Conservation (phyloP, 2,797 vertebrate genomes). For the Macrochelys suwanniensis region DNA sequence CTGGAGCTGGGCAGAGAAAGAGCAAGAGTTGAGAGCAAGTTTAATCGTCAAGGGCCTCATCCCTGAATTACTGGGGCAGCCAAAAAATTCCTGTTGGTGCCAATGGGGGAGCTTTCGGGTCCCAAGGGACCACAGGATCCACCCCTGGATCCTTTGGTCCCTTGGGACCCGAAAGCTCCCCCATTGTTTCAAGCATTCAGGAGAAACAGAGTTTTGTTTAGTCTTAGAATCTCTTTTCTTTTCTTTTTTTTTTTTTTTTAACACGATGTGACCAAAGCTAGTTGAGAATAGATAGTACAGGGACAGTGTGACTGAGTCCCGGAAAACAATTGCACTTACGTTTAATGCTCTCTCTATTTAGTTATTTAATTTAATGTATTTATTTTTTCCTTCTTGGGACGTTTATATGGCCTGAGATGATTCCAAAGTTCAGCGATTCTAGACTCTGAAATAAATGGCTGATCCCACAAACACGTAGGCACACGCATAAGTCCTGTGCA, state of each 20-base stretch:
- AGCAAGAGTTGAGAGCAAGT: neutral
- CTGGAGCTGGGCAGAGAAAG: neutral
- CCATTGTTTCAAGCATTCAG: neutral
- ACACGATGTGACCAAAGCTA: neutral
- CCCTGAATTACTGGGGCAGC: neutral
- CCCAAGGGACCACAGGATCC: neutral
- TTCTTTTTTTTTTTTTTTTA: neutral
- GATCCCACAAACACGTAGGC: neutral
- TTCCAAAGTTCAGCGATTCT: fast-evolving
- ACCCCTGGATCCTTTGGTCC: no score
- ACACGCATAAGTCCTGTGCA: fast-evolving
- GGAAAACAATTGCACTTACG: neutral
- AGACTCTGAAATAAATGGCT: fast-evolving
- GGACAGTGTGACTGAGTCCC: neutral
- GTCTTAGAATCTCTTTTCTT: neutral
- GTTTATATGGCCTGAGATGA: fast-evolving
- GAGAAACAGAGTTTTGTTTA: neutral
- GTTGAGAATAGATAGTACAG: neutral
- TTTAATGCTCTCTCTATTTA: neutral
- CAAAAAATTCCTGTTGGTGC: neutral
- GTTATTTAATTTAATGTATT: neutral
- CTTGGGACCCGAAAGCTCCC: no score
- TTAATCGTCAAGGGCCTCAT: neutral
- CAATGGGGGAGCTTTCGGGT: neutral
- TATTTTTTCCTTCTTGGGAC: neutral